Conservation (phyloP, 2,113 vertebrate genomes). For the Neodontobutis hainanensis region DNA sequence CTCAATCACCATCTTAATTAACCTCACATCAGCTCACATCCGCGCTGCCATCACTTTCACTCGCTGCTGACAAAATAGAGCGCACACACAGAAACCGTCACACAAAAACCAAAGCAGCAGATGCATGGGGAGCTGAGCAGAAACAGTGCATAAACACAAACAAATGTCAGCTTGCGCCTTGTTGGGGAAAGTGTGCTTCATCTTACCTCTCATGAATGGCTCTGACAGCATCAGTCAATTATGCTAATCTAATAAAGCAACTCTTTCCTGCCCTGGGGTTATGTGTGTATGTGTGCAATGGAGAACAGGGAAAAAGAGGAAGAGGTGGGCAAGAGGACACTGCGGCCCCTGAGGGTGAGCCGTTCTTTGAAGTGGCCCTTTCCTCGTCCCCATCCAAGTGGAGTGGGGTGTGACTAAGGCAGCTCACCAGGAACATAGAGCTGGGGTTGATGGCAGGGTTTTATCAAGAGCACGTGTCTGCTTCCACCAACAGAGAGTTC, state of each 20-base stretch:
- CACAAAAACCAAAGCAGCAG: conserved; percentile 3
- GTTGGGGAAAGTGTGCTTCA: conserved; percentile 64
- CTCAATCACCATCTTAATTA: conserved; percentile 83
- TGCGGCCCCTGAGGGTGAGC: conserved; percentile 73
- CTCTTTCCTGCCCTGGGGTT: conserved; percentile 73
- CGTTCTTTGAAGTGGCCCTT: conserved; percentile 80
- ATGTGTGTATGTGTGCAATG: conserved; percentile 36
- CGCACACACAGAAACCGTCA: conserved; percentile 21
- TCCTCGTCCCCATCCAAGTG: conserved; percentile 69
- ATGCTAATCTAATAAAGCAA: conserved; percentile 81
- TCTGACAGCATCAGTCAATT: conserved; percentile 81
- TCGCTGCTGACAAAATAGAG: conserved; percentile 56
- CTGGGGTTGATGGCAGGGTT: conserved; percentile 54
- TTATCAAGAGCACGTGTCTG: conserved; percentile 98
- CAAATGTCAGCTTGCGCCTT: conserved; percentile 49
- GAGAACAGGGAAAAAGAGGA: conserved; percentile 48
- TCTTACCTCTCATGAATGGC: conserved; percentile 69
- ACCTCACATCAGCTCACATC: conserved; percentile 79
- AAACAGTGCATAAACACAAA: conserved; percentile 57
- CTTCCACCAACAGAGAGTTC: conserved; percentile 72
- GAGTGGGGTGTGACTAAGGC: conserved; percentile 87
- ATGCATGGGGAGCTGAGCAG: conserved; percentile 13
- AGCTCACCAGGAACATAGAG: conserved; percentile 58
- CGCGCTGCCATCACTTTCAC: conserved; percentile 67
- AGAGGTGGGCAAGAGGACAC: conserved; percentile 79